Conservation (phyloP, 2,888 invertebrate genomes). For the Panzeria rudis region DNA sequence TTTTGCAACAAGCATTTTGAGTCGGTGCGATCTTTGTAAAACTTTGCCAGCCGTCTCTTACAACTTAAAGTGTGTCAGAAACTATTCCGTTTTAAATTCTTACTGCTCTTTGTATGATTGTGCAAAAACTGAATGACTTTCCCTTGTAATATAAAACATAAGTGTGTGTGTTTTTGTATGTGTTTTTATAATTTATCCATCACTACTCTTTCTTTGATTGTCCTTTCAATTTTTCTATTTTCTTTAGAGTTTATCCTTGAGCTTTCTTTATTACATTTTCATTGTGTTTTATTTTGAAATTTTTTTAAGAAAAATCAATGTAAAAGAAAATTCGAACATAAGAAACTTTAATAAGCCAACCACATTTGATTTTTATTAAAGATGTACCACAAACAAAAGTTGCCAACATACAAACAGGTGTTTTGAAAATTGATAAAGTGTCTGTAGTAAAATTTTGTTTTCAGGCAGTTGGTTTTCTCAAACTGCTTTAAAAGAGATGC, state of each 20-base stretch:
- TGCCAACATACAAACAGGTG: neutral
- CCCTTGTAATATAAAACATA: no score
- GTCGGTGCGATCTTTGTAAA: no score
- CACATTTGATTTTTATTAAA: slow-evolving; percentile 19
- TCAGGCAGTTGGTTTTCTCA: neutral
- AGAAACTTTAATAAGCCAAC: slow-evolving; percentile 12
- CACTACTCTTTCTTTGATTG: neutral
- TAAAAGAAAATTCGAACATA: neutral
- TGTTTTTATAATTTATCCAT: no score
- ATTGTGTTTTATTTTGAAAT: neutral
- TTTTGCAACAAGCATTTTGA: no score
- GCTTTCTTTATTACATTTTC: slow-evolving; percentile 8
- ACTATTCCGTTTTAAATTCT: no score
- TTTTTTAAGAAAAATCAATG: neutral
- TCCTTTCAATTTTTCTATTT: neutral
- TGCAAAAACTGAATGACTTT: no score
- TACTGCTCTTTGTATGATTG: no score
- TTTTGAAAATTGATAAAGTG: neutral
- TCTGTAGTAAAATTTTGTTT: neutral
- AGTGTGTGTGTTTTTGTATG: no score
- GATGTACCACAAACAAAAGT: slow-evolving; percentile 8
- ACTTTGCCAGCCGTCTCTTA: no score
- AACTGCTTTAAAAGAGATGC: neutral
- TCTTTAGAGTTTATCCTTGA: slow-evolving; percentile 2
- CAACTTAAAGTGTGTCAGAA: no score